Conservation (phyloP, 2,797 vertebrate genomes). For the Pterois miles region DNA sequence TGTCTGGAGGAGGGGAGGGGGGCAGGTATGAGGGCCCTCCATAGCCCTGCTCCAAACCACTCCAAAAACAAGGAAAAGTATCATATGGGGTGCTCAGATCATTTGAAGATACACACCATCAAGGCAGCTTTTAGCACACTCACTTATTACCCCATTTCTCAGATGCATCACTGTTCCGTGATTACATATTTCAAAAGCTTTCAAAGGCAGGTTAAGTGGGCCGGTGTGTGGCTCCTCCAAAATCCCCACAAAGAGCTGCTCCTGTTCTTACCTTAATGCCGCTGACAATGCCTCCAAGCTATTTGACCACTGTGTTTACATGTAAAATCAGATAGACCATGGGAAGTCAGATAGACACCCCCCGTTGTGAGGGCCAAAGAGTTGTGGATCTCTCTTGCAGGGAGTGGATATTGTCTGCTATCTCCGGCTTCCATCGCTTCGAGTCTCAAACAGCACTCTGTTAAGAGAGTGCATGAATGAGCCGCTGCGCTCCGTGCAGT, state of each 20-base stretch:
- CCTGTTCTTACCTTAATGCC: conserved; percentile 59
- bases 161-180: conserved; percentile 56
- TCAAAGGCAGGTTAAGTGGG: conserved; percentile 62
- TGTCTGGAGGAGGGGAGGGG: conserved; percentile 25
- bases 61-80: conserved; percentile 71
- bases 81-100: conserved; percentile 72
- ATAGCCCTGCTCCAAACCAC: conserved; percentile 68
- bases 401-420: conserved; percentile 80
- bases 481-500: conserved; percentile 67
- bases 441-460: conserved; percentile 62
- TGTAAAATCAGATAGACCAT: conserved; percentile 77
- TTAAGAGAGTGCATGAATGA: conserved; percentile 79
- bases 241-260: conserved; percentile 52
- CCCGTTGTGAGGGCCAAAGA: conserved; percentile 65
- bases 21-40: conserved; percentile 78
- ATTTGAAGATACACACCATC: conserved; percentile 65
- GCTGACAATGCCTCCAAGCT: conserved; percentile 69
- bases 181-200: conserved; percentile 71
- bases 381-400: conserved; percentile 70
- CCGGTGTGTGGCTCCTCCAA: conserved; percentile 60
- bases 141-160: conserved; percentile 61
- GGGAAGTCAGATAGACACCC: conserved; percentile 76
- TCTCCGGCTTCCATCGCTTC: conserved; percentile 72
- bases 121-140: conserved; percentile 65
- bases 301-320: conserved; percentile 79